Evolutionary conservation across 2,888 invertebrate species (phyloP), one percentile per base, ranked within the genome.

Genomic region (Hymenopus coronatus): DNA sequence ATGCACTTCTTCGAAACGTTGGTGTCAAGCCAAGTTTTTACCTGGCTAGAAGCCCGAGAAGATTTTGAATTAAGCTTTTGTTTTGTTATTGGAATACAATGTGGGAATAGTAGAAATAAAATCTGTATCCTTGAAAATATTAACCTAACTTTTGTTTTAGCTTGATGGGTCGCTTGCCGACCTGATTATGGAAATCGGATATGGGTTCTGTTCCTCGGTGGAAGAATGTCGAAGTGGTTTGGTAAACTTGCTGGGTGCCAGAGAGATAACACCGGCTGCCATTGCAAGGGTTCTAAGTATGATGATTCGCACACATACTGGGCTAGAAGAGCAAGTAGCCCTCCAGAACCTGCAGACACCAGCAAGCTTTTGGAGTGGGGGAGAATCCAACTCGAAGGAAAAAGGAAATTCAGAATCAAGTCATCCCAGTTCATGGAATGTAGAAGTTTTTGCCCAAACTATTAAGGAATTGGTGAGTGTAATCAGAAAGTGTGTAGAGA

Each of bases 381-480:
- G 89, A 92, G 94, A 93, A 83, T 94, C 94, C 14, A 94, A 94
- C 89, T 92, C 93, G n/a, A 94, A 95, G 91, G 95, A 96, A 90
- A 95, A 95, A 83, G 91, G 93, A 89, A 14, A 89, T 88, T n/a
- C 90, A 89, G 90, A 90, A 88, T 82, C 89, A 88, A 88, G 85
- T 90, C 28, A 90, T 90, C 95, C 93, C 93, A 95, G 92, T 83
- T 95, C 97, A 6, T 99, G 99, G 99, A 98, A 98, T 93, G 96
- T 98, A 20, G 99, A 99, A 92, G 96, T 98, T 88, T 98, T 99
- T 92, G 97, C 98, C 83, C 97, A 98, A 93, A 96, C 97, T n/a
- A 94, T 98, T 40, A 98, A 98, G 93, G 98, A 99, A 93, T 94
- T 98, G 91, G 97, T 97, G 91, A 93, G 94, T 93, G 3, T 20